These are phyloP conservation scores for Metopolophium dirhodum DNA, from an alignment of 1,140 invertebrate genomes.

Conservation along the genomic window DNA sequence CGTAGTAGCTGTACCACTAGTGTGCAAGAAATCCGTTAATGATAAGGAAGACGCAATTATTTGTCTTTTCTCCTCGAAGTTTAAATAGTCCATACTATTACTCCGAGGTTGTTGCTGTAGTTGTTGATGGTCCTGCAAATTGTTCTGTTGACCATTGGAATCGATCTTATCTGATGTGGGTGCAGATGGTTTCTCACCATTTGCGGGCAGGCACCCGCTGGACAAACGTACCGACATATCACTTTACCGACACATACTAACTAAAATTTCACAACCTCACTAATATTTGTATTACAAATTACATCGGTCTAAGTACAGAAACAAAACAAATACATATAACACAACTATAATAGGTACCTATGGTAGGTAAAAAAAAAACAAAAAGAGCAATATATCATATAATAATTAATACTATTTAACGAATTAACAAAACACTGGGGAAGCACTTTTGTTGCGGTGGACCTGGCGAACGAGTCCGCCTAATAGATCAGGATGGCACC, in stretches of 20 bases:
- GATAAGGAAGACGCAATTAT: constrained; percentile 86
- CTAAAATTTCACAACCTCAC: constrained; percentile 44
- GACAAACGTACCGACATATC: constrained; percentile 52
- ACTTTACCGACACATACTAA: constrained; percentile 50
- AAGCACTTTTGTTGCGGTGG: constrained; percentile 46
- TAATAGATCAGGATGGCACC: constrained; percentile 55
- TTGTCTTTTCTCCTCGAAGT: constrained; percentile 88
- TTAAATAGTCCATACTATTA: constrained; percentile 85
- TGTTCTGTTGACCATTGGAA: constrained; percentile 37
- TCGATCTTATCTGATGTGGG: constrained; percentile 16
- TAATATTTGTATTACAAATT: constrained; percentile 23
- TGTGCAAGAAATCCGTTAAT: constrained; percentile 78
- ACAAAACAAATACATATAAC: constrained; percentile 27
- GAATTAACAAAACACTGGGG: constrained; percentile 48
- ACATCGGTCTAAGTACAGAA: not conserved
- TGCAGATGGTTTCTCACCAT: constrained; percentile 38
- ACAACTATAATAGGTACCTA: constrained; percentile 24
- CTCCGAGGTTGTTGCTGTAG: constrained; percentile 65
- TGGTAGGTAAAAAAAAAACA: constrained; percentile 35
- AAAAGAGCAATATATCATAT: not conserved
- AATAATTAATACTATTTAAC: constrained; percentile 42
- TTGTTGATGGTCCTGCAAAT: constrained; percentile 36
- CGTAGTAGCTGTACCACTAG: constrained; percentile 62
- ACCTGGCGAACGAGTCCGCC: constrained; percentile 41
- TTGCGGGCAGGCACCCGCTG: constrained; percentile 54